Base-by-base conservation (phyloP, 2,888 invertebrate genomes). In the Fabriciana adippe region DNA sequence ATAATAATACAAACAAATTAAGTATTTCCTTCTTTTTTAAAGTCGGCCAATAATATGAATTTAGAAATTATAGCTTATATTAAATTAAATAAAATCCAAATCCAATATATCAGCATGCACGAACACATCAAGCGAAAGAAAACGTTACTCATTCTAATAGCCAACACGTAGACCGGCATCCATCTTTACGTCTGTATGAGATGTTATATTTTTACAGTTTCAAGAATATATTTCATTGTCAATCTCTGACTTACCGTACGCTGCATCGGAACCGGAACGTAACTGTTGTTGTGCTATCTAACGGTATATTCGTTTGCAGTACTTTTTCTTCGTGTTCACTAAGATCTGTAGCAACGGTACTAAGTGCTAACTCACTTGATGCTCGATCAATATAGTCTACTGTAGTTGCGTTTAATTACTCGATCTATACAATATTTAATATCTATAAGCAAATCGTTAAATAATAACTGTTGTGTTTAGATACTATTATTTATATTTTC, bases 321-420 rank as follows among this genome's bases (percentile, higher is more conserved):
- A 86, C 85, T 88, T 88, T 88, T 89, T 89, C 84, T 88, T 85
- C 84, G 82, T 84, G 81, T 80, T 81, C 80, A 73, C 82, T 81
- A 79, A 71, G 70, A 73, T 72, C 77, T 74, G 60, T 66, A 77
- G 55, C 56, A 61, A 63, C 65, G 74, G 74, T 71, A 74, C 66
- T 78, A 83, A 67, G 66, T 61, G 66, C 35, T 35, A 66, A 66
- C 72, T 77, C 75, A 68, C 65, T 61, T 13, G 18, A 55, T 51
- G 62, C 55, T 70, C 74, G 61, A 57, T 13, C 50, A 35, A 48
- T 48, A n/a, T 51, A 21, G 6, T 13, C 48, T 35, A 56, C 6
- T 56, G 61, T 41, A 61, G 51, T 51, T 51, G 51, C 18, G 61
- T 59, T 48, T 35, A 2, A n/a, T 55, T 11, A 35, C 8, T 55